Evolutionary conservation across 2,888 invertebrate species (phyloP).

Genomic region (Adelognathus sp.): DNA sequence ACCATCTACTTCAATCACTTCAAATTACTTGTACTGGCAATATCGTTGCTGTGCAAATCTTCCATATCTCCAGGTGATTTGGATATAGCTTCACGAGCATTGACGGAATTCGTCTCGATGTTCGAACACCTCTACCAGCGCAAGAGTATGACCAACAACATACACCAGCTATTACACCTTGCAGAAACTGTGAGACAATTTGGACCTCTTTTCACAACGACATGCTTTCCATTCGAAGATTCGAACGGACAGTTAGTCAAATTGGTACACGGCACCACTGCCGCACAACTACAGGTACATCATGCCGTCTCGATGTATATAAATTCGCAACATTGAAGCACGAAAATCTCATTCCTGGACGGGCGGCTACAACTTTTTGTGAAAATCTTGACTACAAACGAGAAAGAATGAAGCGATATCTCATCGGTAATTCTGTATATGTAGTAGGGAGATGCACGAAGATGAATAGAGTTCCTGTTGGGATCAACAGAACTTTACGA

Average conservation of each 20-base stretch:
- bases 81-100: background rate
- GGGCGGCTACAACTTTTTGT: background rate
- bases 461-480: background rate
- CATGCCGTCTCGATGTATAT: slow-evolving; percentile 5
- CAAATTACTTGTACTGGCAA: slow-evolving; percentile 4
- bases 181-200: slow-evolving; percentile 31
- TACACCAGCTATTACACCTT: slow-evolving; percentile 49
- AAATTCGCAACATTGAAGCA: slow-evolving; percentile 14
- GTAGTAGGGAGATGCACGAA: background rate
- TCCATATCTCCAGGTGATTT: background rate
- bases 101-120: slow-evolving; percentile 25
- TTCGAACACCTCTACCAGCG: slow-evolving; percentile 30
- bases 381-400: background rate
- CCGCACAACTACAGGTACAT: slow-evolving; percentile 32
- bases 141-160: slow-evolving; percentile 35
- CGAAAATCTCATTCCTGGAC: background rate
- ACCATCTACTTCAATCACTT: slow-evolving; percentile 37
- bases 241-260: slow-evolving; percentile 29
- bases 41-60: background rate
- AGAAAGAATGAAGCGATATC: slow-evolving; percentile 1
- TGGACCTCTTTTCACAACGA: slow-evolving; percentile 41
- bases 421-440: background rate
- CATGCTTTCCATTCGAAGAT: slow-evolving; percentile 45
- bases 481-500: background rate
- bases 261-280: slow-evolving; percentile 33